These are phyloP conservation scores for Dryas iulia DNA, from an alignment of 1,140 invertebrate species.

Conservation along the genomic window DNA sequence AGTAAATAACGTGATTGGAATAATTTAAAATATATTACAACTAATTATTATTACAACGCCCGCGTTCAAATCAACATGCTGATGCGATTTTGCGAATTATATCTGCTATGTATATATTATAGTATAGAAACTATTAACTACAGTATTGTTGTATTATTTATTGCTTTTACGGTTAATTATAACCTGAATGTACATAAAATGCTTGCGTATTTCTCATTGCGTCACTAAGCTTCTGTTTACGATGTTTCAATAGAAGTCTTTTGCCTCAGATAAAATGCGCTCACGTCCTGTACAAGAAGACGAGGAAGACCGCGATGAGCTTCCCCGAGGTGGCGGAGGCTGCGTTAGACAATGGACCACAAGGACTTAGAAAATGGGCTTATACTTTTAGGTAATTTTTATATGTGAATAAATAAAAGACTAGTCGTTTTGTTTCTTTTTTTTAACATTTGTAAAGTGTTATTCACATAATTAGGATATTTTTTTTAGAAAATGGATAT, in stretches of 20 bases:
- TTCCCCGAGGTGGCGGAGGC: slow-evolving; percentile 89
- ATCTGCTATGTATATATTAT: too few species aligned
- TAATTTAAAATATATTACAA: background rate
- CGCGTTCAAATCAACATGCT: background rate
- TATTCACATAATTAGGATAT: too few species aligned
- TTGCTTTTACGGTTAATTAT: background rate
- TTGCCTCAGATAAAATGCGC: slow-evolving; percentile 87
- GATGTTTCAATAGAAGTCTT: background rate
- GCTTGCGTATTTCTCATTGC: background rate
- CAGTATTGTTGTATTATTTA: background rate
- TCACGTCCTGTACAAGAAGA: slow-evolving; percentile 87
- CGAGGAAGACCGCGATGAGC: slow-evolving; percentile 85
- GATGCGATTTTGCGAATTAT: background rate
- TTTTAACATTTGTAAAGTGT: too few species aligned
- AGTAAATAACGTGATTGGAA: background rate
- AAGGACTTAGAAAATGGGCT: slow-evolving; percentile 83
- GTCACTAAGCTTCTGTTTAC: background rate
- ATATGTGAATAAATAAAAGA: too few species aligned
- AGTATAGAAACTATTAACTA: too few species aligned
- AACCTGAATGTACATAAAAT: background rate
- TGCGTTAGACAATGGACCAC: slow-evolving; percentile 86
- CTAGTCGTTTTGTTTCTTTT: too few species aligned
- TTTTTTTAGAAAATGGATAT: too few species aligned
- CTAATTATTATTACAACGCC: background rate
- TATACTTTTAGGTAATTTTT: slow-evolving; percentile 82